Evolutionary conservation across 2,888 invertebrate genomes (phyloP).

Genomic region (Liposcelis brunnea): DNA sequence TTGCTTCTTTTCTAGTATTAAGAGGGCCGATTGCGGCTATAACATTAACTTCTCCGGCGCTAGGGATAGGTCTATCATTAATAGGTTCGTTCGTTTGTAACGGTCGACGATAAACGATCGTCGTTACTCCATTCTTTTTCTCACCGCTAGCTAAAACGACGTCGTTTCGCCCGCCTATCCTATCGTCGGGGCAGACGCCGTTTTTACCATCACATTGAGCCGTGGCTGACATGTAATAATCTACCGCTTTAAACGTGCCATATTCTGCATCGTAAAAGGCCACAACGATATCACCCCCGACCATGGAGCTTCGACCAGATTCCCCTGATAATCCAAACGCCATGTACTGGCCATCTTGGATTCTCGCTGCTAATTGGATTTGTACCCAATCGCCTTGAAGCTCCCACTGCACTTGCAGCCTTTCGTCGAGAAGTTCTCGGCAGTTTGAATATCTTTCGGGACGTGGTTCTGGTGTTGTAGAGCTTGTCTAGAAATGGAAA

Average conservation of each 20-base stretch:
- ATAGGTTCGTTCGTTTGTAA: slow-evolving; percentile 55
- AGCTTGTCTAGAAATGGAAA: slow-evolving; percentile 46
- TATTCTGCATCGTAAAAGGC: slow-evolving; percentile 47
- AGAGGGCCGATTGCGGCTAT: slow-evolving; percentile 79
- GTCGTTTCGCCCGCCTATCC: slow-evolving; percentile 65
- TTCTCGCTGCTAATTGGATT: slow-evolving; percentile 59
- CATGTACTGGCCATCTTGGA: slow-evolving; percentile 71
- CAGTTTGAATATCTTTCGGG: slow-evolving; percentile 49
- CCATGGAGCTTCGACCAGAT: slow-evolving; percentile 38
- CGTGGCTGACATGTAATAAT: slow-evolving; percentile 67
- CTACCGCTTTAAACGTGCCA: slow-evolving; percentile 53
- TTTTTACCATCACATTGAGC: slow-evolving; percentile 63
- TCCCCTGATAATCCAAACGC: slow-evolving; percentile 73
- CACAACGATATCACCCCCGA: slow-evolving; percentile 68
- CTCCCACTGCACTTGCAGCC: slow-evolving; percentile 77
- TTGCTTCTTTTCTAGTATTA: slow-evolving; percentile 62
- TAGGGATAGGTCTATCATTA: slow-evolving; percentile 51
- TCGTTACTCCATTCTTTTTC: slow-evolving; percentile 61
- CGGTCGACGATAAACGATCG: slow-evolving; percentile 60
- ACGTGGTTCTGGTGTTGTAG: slow-evolving; percentile 44
- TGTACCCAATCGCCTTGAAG: slow-evolving; percentile 45
- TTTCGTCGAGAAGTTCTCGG: slow-evolving; percentile 63
- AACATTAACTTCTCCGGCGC: slow-evolving; percentile 52
- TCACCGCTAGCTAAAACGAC: slow-evolving; percentile 56
- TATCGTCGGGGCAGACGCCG: slow-evolving; percentile 73